phyloP scores from a whole-genome alignment of 2,888 invertebrate species.

The Mylabris sibirica region DNA sequence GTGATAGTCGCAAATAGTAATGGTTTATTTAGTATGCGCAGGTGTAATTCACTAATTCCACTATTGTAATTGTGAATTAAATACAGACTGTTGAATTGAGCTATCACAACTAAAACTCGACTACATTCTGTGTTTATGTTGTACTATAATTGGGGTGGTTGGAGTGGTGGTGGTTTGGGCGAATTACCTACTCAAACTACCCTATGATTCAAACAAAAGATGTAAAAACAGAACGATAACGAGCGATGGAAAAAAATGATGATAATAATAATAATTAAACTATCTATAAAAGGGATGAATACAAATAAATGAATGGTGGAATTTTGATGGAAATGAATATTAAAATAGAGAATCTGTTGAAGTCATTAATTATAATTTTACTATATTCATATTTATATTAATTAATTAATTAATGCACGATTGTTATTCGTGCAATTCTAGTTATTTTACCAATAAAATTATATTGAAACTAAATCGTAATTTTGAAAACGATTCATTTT shows the following conservation, averaged over 20 bases:
- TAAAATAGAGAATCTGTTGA: background rate
- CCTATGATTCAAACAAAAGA: background rate
- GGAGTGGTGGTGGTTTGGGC: background rate
- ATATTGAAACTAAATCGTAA: background rate
- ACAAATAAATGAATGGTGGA: background rate
- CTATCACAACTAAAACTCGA: background rate
- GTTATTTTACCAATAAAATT: background rate
- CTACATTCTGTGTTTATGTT: background rate
- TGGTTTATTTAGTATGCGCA: slow-evolving; percentile 14
- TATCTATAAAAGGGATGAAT: background rate
- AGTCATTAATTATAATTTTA: slow-evolving; percentile 7
- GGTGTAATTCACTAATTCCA: slow-evolving; percentile 23
- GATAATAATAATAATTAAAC: background rate
- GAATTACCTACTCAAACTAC: background rate
- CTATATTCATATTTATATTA: background rate
- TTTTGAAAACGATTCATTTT: no score
- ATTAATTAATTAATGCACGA: background rate
- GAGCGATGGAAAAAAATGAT: background rate
- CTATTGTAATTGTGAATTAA: slow-evolving; percentile 23
- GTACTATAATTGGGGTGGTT: background rate
- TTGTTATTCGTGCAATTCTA: background rate
- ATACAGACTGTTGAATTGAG: slow-evolving; percentile 1
- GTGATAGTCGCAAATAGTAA: background rate
- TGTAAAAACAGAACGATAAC: background rate
- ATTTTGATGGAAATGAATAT: no score